Evolutionary conservation across 2,888 invertebrate genomes (phyloP), one percentile per base, ranked within the genome.

Genomic region (Microchrysa polita): DNA sequence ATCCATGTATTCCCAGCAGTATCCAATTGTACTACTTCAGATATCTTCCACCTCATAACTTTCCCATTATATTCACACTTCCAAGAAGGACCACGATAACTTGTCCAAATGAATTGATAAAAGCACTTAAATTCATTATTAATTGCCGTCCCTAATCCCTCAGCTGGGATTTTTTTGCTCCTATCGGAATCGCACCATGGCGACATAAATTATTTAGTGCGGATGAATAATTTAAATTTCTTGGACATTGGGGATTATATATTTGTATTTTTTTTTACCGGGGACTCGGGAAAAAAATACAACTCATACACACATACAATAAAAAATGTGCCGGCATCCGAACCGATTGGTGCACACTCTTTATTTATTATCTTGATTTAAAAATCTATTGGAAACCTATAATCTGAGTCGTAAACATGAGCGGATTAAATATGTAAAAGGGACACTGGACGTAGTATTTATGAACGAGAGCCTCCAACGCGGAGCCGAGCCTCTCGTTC

Each of bases 371-470:
- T 59, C 61, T 61, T 59, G 61, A 72, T 57, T 72, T 72, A 72
- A 72, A 72, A 72, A 72, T 72, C 72, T 61, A 72, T 72, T 72
- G 72, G 72, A 59, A 59, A 59, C 44, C 61, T 72, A 72, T 72
- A 72, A 72, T 72, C 72, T 61, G 23, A 16, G 48, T 57, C 72
- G 57, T 72, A 72, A 72, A 72, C 72, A 72, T 72, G 72, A 72
- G 20, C 48, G 60, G 72, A 59, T 72, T 72, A 72, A 69, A 69
- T 69, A 55, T 57, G 42, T 55, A 69, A 57, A 16, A 48, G 65
- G 10, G 22, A 34, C n/a, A 7, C 7, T 34, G 23, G n/a, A n/a
- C 16, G 61, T 44, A 5, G 27, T 34, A 34, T 34, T 34, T 34
- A 34, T 23, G 48, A 65, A 48, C 44, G 48, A 22, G 34, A 18